Percentiles rank a stretch among this genome's conserved stretches.
Conservation (phyloP, 2,888 invertebrate genomes). For the Leistus spinibarbis region DNA sequence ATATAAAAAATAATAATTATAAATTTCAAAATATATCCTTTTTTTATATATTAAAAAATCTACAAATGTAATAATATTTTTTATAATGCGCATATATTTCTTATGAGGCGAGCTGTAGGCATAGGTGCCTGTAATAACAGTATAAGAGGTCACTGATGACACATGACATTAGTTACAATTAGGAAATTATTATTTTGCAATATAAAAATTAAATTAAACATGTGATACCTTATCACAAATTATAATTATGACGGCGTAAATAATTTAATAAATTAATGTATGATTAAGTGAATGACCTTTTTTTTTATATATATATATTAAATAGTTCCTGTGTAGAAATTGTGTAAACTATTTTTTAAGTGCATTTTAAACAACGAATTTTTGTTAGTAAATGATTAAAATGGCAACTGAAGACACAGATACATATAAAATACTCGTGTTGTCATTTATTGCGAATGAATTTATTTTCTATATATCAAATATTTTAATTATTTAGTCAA, state of each 20-base stretch:
- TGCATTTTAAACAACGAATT: not conserved
- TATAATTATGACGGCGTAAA: not conserved
- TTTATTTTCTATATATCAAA: slow-evolving; percentile 28
- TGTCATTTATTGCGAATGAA: slow-evolving; percentile 25
- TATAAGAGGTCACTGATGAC: no score
- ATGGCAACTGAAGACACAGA: not conserved
- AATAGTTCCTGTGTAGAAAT: not conserved
- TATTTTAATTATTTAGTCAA: slow-evolving; percentile 19
- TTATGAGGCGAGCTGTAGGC: no score
- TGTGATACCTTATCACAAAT: not conserved
- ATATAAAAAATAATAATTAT: no score
- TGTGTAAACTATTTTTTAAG: not conserved
- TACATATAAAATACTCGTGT: slow-evolving; percentile 12
- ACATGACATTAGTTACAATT: no score
- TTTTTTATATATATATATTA: not conserved
- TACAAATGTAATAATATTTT: no score
- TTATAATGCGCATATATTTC: no score
- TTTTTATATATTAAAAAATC: no score
- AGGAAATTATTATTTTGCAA: not conserved
- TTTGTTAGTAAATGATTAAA: not conserved
- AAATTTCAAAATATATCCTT: no score
- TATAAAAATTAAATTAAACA: not conserved
- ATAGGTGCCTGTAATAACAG: no score
- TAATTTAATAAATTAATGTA: not conserved
- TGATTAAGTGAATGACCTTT: no score